phyloP scores from a whole-genome alignment of 2,888 invertebrate genomes.

The Fragum sueziense region DNA sequence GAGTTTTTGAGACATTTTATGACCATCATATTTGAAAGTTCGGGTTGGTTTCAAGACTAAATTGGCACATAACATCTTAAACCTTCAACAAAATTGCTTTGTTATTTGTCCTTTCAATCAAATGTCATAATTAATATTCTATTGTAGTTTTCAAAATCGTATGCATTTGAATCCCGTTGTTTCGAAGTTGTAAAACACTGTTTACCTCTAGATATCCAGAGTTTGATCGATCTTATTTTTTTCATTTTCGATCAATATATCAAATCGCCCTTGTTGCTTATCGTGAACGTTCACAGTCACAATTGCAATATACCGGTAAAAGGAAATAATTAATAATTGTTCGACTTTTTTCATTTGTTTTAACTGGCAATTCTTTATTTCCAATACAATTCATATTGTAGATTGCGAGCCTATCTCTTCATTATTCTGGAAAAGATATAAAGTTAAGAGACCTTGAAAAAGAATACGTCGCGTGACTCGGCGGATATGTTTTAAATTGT shows the following conservation, averaged over 20 bases:
- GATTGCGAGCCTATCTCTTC: no score
- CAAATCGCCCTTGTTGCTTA: no score
- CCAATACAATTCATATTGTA: no score
- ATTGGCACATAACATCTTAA: neutral
- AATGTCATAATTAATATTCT: neutral
- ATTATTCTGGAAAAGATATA: no score
- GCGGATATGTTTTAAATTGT: neutral
- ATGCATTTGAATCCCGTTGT: neutral
- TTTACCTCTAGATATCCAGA: neutral
- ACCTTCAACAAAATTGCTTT: no score
- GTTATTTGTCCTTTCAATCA: neutral
- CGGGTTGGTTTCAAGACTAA: neutral
- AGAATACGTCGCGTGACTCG: neutral
- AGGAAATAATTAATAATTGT: no score
- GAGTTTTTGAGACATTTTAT: neutral
- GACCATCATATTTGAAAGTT: neutral
- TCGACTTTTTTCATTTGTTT: neutral
- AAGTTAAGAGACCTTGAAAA: neutral
- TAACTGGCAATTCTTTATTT: neutral
- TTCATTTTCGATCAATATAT: no score
- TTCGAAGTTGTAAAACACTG: neutral
- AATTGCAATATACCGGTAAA: neutral
- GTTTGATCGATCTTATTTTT: no score
- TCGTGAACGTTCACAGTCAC: neutral
- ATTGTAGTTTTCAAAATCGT: neutral